A percentile compares a stretch with the other conserved stretches of the same genome.
phyloP scores from a whole-genome alignment of 2,797 vertebrate genomes.

The Ceryle rudis region DNA sequence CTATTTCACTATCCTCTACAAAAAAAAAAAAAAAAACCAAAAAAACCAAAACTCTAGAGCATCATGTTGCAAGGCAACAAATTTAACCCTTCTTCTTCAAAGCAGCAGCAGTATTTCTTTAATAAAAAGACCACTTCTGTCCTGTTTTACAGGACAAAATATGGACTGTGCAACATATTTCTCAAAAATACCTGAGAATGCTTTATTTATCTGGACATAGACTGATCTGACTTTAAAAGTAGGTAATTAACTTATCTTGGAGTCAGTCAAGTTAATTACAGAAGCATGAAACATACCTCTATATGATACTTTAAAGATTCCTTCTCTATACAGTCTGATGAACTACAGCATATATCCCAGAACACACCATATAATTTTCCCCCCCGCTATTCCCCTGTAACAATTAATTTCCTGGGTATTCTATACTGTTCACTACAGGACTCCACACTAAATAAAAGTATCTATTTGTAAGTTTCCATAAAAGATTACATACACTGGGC shows the following conservation, averaged over 20 bases:
- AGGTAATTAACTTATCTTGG: not conserved
- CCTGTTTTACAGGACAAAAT: not conserved
- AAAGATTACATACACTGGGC: not conserved
- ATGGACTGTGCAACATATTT: not conserved
- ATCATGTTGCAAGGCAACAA: not conserved
- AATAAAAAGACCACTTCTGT: not conserved
- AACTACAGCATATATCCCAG: not conserved
- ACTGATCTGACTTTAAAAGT: not conserved
- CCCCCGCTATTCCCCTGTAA: accelerated
- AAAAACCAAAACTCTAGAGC: not conserved
- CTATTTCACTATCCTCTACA: not conserved
- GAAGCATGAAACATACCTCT: not conserved
- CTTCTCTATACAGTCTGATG: not conserved
- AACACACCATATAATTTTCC: not conserved
- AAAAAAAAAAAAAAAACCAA: not conserved
- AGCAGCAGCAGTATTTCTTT: not conserved
- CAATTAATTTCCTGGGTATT: not conserved
- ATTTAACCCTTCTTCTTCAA: not conserved
- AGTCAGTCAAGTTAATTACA: not conserved
- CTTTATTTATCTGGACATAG: not conserved
- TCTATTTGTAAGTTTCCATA: not conserved
- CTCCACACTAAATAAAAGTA: not conserved
- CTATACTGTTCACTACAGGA: not conserved
- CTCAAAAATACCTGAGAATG: not conserved
- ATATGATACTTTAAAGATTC: not conserved